phyloP scores from a whole-genome alignment of 2,797 vertebrate genomes.

The Gallinago nigripennis region DNA sequence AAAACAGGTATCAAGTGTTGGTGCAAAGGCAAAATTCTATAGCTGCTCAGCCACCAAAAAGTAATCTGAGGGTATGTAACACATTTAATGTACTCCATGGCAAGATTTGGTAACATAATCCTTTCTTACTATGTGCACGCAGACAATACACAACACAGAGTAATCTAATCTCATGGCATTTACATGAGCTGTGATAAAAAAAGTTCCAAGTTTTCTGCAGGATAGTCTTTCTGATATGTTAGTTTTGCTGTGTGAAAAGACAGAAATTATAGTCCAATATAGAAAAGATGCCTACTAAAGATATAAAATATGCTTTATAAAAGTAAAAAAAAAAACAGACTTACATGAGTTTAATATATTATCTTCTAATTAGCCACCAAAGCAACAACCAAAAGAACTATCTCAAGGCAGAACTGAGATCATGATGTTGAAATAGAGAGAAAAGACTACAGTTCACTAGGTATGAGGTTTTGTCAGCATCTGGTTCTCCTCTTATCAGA shows the following conservation, averaged over 20 bases:
- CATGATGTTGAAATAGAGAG: neutral
- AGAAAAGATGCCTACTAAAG: neutral
- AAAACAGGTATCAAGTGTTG: neutral
- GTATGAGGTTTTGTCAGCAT: neutral
- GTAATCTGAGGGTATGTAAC: neutral
- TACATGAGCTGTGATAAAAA: neutral
- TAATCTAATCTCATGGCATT: neutral
- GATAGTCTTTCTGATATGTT: neutral
- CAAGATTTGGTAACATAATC: neutral
- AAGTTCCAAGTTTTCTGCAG: neutral
- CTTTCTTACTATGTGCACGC: neutral
- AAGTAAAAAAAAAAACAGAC: neutral
- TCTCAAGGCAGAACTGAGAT: neutral
- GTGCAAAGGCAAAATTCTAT: neutral
- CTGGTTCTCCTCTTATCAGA: neutral
- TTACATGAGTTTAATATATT: neutral
- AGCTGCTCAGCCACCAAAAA: neutral
- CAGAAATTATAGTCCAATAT: neutral
- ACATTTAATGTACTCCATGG: neutral
- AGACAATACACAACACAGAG: neutral
- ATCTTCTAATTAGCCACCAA: neutral
- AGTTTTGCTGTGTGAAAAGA: neutral
- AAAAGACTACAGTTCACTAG: neutral
- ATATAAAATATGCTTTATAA: neutral
- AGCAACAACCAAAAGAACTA: neutral